Percentiles rank a stretch among this genome's conserved stretches.
Evolutionary conservation across 2,113 vertebrate species (phyloP).

Genomic region (Narcine bancroftii): DNA sequence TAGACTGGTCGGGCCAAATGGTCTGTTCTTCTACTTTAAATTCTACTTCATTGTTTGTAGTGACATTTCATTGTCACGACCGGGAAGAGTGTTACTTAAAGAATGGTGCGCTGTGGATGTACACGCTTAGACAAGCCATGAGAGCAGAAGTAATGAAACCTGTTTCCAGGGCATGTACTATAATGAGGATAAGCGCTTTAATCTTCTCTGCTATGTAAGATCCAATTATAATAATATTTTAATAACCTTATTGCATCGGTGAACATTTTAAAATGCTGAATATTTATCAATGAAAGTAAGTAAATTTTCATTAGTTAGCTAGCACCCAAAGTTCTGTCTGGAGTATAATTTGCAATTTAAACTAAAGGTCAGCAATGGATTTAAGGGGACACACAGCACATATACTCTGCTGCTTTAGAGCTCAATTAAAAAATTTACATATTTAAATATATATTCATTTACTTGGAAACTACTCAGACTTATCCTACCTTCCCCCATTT

Average conservation of each 20-base stretch:
- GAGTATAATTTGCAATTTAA: slow-evolving; percentile 33
- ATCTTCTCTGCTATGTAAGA: slow-evolving; percentile 19
- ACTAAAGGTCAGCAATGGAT: slow-evolving; percentile 32
- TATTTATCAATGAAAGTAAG: slow-evolving; percentile 35
- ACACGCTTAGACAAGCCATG: not conserved
- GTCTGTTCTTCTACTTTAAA: not conserved
- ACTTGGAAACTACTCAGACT: not conserved
- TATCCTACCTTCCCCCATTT: not conserved
- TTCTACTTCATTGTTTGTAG: not conserved
- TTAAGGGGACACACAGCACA: slow-evolving; percentile 5
- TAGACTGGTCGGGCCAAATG: not conserved
- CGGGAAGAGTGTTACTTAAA: not conserved
- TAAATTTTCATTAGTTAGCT: slow-evolving; percentile 30
- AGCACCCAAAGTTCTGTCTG: slow-evolving; percentile 9
- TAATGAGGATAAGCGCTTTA: slow-evolving; percentile 10
- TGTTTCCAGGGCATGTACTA: not conserved
- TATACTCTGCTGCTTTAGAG: not conserved
- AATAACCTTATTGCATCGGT: slow-evolving; percentile 36
- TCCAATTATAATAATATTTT: slow-evolving; percentile 34
- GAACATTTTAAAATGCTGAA: slow-evolving; percentile 35
- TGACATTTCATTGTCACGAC: not conserved
- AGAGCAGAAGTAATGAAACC: not conserved
- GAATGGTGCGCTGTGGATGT: not conserved
- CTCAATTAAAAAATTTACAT: slow-evolving; percentile 29
- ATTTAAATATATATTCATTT: slow-evolving; percentile 31